phyloP scores from a whole-genome alignment of 2,797 vertebrate species.

The Platalea minor region DNA sequence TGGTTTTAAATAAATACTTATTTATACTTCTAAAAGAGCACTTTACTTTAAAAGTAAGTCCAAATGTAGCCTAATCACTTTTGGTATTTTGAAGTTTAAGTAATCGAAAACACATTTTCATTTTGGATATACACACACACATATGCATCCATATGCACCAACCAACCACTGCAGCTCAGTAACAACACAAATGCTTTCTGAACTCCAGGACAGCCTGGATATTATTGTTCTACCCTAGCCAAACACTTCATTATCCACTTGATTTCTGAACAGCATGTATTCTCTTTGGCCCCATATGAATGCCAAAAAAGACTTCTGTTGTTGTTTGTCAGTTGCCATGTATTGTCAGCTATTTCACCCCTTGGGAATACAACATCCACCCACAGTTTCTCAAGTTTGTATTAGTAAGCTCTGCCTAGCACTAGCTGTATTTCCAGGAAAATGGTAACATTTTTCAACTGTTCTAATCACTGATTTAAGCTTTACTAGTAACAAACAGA shows the following conservation, averaged over 20 bases:
- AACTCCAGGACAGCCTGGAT: neutral
- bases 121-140: neutral
- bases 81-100: neutral
- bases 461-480: neutral
- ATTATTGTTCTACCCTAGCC: neutral
- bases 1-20: neutral
- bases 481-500: neutral
- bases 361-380: neutral
- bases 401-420: neutral
- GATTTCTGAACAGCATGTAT: neutral
- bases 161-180: neutral
- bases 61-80: neutral
- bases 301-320: neutral
- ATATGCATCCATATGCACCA: neutral
- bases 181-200: neutral
- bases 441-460: neutral
- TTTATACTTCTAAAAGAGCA: neutral
- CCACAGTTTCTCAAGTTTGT: neutral
- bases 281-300: neutral
- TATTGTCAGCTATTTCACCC: neutral
- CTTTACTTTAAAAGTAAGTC: neutral
- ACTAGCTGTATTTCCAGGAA: neutral
- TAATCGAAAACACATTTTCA: neutral
- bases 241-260: neutral
- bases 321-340: neutral